Evolutionary conservation across 1,140 invertebrate species (phyloP), one percentile per base, ranked within the genome.

Genomic region (Drosophila tsacasi): DNA sequence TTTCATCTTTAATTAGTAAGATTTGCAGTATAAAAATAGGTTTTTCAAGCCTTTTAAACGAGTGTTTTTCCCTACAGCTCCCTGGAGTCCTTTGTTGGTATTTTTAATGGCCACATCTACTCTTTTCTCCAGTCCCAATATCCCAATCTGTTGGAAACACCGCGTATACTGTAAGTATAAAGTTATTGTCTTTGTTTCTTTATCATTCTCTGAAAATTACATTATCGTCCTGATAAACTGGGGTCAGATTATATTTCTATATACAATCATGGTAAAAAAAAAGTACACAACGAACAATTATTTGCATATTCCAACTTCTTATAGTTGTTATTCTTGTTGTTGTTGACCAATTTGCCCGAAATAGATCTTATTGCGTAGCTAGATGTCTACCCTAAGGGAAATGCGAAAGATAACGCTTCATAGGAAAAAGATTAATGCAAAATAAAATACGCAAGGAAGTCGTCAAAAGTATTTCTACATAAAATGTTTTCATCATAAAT

Each of bases 101-200:
- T 99, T 80, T 92, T 99, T 30, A 96, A 99, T 63, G 99, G 99
- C 4, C 99, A 99, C 93, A 92, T 99, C 3, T 99, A 99, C 91
- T 99, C 97, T 94, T 99, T 99, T 94, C 94, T 99, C 1, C 97
- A 97, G 93, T 98, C 99, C 93, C 98, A 98, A 93, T 99, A 99
- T 93, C 95, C 49, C 93, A 8, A 32, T 32, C n/a, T 98, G 3
- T 87, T 99, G 0, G 94, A 95, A 60, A 99, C 98, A n/a, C 98
- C 98, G 23, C 93, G 94, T 39, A 95, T 99, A 92, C 93, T 99
- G 91, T 93, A 68, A 91, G 90, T 83, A 52, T 32, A 3, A n/a
- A n/a, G n/a, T n/a, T n/a, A 32, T 23, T 46, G 5, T 46, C 13
- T 23, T 15, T 21, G 19, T 46, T 23, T 7, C 6, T 4, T 46